A percentile compares a stretch with the other conserved stretches of the same genome.
Evolutionary conservation across 2,113 vertebrate genomes (phyloP).

Genomic region (Oreochromis spilurus): DNA sequence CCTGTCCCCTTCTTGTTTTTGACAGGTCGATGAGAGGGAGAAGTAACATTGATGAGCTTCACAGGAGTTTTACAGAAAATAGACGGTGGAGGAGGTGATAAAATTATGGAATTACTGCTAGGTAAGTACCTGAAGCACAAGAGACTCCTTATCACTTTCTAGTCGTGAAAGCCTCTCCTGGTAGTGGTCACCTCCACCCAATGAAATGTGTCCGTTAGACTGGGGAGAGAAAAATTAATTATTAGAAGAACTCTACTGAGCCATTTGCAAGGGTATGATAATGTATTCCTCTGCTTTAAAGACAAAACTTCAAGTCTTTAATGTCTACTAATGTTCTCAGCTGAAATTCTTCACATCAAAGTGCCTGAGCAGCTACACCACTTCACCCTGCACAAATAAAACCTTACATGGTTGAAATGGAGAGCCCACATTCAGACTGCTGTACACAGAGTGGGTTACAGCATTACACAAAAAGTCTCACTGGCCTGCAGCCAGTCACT

Average conservation of each 20-base stretch:
- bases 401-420: slow-evolving; percentile 53
- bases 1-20: background rate
- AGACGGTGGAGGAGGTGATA: background rate
- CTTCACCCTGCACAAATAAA: slow-evolving; percentile 31
- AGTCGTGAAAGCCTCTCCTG: slow-evolving; percentile 91
- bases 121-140: slow-evolving; percentile 86
- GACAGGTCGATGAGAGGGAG: background rate
- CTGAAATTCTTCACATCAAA: background rate
- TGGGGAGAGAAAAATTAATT: slow-evolving; percentile 58
- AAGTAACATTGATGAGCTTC: background rate
- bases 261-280: background rate
- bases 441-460: slow-evolving; percentile 27
- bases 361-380: background rate
- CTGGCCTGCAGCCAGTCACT: slow-evolving; percentile 46
- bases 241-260: background rate
- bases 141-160: slow-evolving; percentile 95
- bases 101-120: background rate
- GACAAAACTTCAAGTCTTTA: background rate
- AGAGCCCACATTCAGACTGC: slow-evolving; percentile 25
- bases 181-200: slow-evolving; percentile 85
- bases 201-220: slow-evolving; percentile 90
- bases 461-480: slow-evolving; percentile 52
- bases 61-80: background rate
- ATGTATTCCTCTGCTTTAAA: background rate
- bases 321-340: background rate